These are phyloP conservation scores for Troilus luridus DNA, from an alignment of 2,888 invertebrate species.

Conservation along the genomic window DNA sequence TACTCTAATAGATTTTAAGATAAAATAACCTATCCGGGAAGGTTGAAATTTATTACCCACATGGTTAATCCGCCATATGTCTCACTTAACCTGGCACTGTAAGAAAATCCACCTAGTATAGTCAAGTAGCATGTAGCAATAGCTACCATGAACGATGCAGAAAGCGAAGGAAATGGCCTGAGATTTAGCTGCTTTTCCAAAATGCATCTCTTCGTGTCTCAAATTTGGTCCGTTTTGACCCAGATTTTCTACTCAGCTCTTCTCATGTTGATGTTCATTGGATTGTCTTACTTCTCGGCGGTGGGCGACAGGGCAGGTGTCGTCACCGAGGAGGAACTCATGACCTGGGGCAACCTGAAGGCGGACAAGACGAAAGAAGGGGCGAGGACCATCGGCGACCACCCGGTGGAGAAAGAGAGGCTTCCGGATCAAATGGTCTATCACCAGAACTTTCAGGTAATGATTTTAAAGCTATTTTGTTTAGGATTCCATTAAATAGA, in stretches of 20 bases:
- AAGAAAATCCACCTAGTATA: background rate
- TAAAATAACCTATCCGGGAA: background rate
- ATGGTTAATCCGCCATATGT: background rate
- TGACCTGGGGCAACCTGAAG: background rate
- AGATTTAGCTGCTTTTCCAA: background rate
- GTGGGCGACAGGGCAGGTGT: constrained; percentile 8
- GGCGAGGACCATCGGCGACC: constrained; percentile 1
- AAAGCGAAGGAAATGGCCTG: background rate
- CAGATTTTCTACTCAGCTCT: background rate
- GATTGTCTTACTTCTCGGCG: background rate
- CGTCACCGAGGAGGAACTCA: constrained; percentile 31
- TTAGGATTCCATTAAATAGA: background rate
- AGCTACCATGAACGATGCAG: background rate
- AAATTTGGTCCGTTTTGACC: background rate
- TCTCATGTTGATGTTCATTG: constrained; percentile 12
- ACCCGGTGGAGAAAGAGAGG: constrained; percentile 8
- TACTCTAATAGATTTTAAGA: background rate
- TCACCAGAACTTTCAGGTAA: constrained; percentile 7
- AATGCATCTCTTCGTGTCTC: background rate
- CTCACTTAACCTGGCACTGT: background rate
- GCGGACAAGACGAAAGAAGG: background rate
- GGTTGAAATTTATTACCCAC: background rate
- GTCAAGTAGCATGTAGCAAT: constrained; percentile 4
- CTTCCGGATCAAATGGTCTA: background rate
- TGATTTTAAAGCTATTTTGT: background rate